A percentile compares a stretch with the other conserved stretches of the same genome.
phyloP scores from a whole-genome alignment of 2,113 vertebrate genomes.

The Crotophaga sulcirostris region DNA sequence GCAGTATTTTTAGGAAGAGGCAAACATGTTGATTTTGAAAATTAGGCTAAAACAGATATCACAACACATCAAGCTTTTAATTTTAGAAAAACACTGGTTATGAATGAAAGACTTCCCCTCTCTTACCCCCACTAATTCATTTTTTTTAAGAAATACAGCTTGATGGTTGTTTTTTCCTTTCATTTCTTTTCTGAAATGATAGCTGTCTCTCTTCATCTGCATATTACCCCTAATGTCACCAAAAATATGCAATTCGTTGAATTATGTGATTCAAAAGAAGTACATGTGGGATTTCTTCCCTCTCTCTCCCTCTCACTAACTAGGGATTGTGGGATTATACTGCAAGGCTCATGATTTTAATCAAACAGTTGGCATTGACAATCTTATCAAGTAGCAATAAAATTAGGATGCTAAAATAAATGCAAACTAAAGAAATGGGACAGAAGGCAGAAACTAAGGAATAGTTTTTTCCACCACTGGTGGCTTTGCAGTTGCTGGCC shows the following conservation, averaged over 20 bases:
- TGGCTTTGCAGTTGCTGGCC: neutral
- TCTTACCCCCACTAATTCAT: neutral
- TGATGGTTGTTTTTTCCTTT: too few relatives aligned
- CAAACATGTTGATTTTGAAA: neutral
- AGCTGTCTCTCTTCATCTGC: neutral
- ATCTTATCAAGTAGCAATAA: neutral
- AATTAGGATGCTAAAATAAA: neutral
- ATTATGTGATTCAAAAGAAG: neutral
- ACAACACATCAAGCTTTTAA: neutral
- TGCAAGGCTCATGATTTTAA: neutral
- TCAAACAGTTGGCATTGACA: neutral
- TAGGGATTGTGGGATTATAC: neutral
- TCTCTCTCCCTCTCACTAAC: neutral
- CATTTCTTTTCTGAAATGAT: neutral
- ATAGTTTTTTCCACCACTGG: rapidly evolving
- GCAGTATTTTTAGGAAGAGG: neutral
- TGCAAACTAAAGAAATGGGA: neutral
- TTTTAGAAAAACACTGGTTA: neutral
- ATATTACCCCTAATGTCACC: neutral
- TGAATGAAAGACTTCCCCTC: neutral
- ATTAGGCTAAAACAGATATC: neutral
- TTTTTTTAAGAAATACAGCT: neutral
- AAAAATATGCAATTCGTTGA: neutral
- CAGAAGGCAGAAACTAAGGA: neutral
- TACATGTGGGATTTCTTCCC: neutral